Percentiles rank a stretch among this genome's conserved stretches.
Evolutionary conservation across 2,113 vertebrate species (phyloP).

Genomic region (Gopherus flavomarginatus): DNA sequence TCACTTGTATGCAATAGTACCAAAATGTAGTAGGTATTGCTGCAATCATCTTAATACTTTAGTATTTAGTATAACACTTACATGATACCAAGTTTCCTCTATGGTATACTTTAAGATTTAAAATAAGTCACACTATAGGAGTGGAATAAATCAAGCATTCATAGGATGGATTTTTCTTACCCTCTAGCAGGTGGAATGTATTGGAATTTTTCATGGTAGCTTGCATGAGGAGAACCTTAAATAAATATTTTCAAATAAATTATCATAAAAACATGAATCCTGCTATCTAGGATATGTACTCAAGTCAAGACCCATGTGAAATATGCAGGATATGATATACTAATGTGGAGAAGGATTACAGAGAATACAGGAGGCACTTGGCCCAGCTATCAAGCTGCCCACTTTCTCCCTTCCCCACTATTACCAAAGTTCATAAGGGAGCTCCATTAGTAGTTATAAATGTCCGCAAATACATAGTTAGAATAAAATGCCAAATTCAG

Average conservation of each 20-base stretch:
- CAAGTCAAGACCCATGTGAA: fast-evolving
- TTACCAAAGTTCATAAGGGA: not conserved
- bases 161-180: not conserved
- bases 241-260: not conserved
- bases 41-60: not conserved
- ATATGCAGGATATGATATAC: not conserved
- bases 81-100: not conserved
- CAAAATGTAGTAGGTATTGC: not conserved
- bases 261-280: not conserved
- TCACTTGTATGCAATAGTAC: not conserved
- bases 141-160: not conserved
- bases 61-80: not conserved
- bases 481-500: not conserved
- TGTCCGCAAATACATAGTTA: not conserved
- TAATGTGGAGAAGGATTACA: not conserved
- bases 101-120: not conserved
- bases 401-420: too few relatives aligned
- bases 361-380: not conserved
- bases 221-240: not conserved
- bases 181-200: not conserved
- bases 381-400: not conserved
- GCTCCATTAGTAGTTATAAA: not conserved
- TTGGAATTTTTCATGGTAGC: not conserved
- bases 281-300: not conserved
- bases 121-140: not conserved